Base-by-base conservation (phyloP, 2,888 invertebrate species). In the Mamestra brassicae region DNA sequence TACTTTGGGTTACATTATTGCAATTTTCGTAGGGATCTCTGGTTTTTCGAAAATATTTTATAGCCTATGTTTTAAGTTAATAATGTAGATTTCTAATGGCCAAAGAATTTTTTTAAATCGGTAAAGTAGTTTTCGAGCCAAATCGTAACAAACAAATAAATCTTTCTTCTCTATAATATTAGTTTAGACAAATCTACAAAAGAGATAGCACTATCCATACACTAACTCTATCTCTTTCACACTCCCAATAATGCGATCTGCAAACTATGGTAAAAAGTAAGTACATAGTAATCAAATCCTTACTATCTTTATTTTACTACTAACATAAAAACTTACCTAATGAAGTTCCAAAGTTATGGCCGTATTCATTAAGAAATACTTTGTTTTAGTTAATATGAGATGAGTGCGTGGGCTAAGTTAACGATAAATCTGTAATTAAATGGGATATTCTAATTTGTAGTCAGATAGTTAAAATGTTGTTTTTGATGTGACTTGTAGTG, bases 341-440 rank as follows among this genome's bases (percentile, higher is more conserved):
- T 90, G 87, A 90, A 85, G 80, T 80, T 67, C 34, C 6, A 7
- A 72, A 66, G 63, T 71, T 79, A 68, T 57, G 47, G n/a, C 47
- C 55, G 57, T 78, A 66, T 80, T 85, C 86, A 88, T 89, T 86
- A 85, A 87, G 71, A 47, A 72, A 86, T 85, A 85, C 82, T 88
- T 87, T 84, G 83, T 88, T 86, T 83, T 79, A 77, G 78, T 65
- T 75, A 84, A 87, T 84, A 75, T 75, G 57, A 69, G 76, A 83
- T 78, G 60, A 58, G 5, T 52, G 74, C 77, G 81, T 85, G 70
- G 83, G 83, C 5, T 62, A 15, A 34, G 6, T 65, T 68, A 17
- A 55, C 17, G 42, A 65, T 61, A n/a, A 3, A 42, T 65, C 11
- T 60, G 55, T 76, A 34, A 36, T 66, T 36, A 34, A 50, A 60